phyloP scores from a whole-genome alignment of 30 jellyfish, hydroid and myxozoan genomes.

The Pseudorhiza aurosa region DNA sequence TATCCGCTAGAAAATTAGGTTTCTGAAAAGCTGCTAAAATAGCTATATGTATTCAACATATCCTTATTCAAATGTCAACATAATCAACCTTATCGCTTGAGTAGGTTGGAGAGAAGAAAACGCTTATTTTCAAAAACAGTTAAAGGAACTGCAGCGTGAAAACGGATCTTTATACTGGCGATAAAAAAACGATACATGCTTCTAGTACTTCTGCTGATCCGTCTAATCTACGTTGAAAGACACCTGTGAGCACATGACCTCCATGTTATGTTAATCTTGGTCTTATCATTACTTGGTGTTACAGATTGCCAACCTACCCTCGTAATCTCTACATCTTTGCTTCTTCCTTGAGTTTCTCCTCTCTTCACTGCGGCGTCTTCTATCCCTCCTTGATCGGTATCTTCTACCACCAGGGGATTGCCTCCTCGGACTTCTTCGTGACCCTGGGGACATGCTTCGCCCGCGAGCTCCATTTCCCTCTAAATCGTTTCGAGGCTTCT shows the following conservation, averaged over 20 bases:
- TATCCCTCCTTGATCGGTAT: conserved; percentile 73
- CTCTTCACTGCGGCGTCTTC: conserved; percentile 60
- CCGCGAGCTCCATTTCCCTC: conserved; percentile 61
- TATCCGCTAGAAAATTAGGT: too few relatives aligned
- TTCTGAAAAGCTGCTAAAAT: too few relatives aligned
- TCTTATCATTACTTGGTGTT: neutral
- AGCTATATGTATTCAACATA: too few relatives aligned
- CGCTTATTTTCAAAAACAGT: too few relatives aligned
- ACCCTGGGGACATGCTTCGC: conserved; percentile 70
- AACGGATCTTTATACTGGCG: too few relatives aligned
- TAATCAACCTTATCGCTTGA: too few relatives aligned
- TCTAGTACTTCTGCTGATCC: too few relatives aligned
- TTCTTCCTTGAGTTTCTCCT: conserved; percentile 71
- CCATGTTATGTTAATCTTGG: neutral
- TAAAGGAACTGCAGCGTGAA: too few relatives aligned
- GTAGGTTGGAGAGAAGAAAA: too few relatives aligned
- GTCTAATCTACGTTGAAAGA: too few relatives aligned
- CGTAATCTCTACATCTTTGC: conserved; percentile 90
- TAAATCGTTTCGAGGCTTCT: conserved; percentile 39
- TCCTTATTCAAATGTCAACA: too few relatives aligned
- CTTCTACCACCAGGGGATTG: conserved; percentile 80
- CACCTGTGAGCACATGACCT: neutral
- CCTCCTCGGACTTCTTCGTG: conserved; percentile 70
- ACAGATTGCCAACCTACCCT: conserved; percentile 56
- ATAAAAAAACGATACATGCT: too few relatives aligned